Evolutionary conservation across 2,797 vertebrate species (phyloP).

Genomic region (Loriculus beryllinus): DNA sequence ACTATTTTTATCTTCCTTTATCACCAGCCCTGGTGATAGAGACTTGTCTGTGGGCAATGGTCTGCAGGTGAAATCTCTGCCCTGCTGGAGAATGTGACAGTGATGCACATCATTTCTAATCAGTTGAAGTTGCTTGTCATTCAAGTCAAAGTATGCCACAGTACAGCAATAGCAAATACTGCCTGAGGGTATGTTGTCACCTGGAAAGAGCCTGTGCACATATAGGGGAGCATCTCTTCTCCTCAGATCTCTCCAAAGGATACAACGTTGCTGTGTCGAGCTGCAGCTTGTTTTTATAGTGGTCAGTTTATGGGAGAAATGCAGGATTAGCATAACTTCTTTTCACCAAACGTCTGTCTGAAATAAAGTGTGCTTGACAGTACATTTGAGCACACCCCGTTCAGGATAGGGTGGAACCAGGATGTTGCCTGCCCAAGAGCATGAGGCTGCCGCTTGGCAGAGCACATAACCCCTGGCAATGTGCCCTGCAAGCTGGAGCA

Average conservation of each 20-base stretch:
- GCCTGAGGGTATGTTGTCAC: background rate
- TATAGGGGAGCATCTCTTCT: background rate
- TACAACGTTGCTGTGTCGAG: background rate
- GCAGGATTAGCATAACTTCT: background rate
- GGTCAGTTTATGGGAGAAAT: background rate
- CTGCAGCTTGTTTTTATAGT: background rate
- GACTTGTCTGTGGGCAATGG: background rate
- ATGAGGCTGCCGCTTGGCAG: background rate
- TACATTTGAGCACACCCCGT: background rate
- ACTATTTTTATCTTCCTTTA: accelerated
- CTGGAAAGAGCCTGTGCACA: accelerated
- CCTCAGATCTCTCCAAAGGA: background rate
- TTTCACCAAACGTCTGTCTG: background rate
- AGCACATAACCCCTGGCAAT: background rate
- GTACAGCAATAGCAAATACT: background rate
- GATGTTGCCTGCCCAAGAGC: background rate
- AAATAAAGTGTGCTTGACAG: background rate
- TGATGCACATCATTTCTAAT: background rate
- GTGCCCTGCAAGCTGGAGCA: background rate
- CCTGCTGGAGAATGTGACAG: background rate
- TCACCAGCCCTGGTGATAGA: background rate
- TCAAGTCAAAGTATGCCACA: background rate
- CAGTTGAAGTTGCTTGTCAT: background rate
- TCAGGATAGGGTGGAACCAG: conserved; percentile 41
- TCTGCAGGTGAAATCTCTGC: background rate